phyloP scores from a whole-genome alignment of 2,797 vertebrate genomes.

The Cuculus canorus region DNA sequence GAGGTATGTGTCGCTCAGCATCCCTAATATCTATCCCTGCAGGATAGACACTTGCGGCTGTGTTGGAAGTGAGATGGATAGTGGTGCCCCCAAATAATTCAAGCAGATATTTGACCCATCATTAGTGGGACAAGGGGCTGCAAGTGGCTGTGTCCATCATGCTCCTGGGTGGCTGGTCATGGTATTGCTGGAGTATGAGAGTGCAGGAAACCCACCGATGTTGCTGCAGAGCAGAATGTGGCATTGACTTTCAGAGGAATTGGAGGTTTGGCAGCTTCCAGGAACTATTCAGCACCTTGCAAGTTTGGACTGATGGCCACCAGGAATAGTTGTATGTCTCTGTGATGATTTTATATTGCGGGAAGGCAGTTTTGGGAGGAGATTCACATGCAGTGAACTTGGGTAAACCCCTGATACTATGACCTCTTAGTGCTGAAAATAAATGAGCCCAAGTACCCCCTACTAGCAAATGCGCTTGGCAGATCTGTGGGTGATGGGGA shows the following conservation, averaged over 20 bases:
- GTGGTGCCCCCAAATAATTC: too few species aligned
- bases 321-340: not conserved
- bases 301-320: not conserved
- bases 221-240: accelerated
- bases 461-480: accelerated
- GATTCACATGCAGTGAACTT: not conserved
- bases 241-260: not conserved
- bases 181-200: not conserved
- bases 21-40: not conserved
- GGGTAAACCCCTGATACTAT: accelerated
- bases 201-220: not conserved
- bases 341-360: not conserved
- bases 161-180: accelerated
- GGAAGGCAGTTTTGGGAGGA: not conserved
- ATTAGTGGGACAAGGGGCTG: not conserved
- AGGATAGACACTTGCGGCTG: not conserved
- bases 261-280: not conserved
- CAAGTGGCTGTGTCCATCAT: accelerated
- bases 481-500: not conserved
- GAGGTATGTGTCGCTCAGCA: not conserved
- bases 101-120: not conserved
- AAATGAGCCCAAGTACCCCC: not conserved
- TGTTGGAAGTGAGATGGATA: not conserved
- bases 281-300: not conserved
- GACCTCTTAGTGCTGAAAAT: not conserved